These are phyloP conservation scores for Machimus atricapillus DNA, from an alignment of 2,888 invertebrate species.

Conservation along the genomic window DNA sequence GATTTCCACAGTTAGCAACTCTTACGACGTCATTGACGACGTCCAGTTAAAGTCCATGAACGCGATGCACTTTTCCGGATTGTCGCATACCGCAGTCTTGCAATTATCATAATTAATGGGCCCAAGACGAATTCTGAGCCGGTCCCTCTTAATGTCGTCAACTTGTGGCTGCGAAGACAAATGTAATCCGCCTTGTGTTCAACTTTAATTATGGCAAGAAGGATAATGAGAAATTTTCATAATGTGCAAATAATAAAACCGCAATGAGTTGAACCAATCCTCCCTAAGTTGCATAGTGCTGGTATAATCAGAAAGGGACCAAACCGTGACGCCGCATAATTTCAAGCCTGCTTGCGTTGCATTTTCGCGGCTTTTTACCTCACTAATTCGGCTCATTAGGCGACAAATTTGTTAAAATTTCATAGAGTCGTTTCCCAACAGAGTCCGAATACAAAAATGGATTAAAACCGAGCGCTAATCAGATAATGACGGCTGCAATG, in stretches of 20 bases:
- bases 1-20: background rate
- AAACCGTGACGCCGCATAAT: background rate
- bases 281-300: background rate
- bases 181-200: background rate
- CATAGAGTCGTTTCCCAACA: background rate
- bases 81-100: background rate
- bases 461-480: background rate
- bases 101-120: background rate
- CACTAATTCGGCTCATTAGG: background rate
- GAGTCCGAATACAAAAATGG: background rate
- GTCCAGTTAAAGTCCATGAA: background rate
- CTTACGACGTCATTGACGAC: background rate
- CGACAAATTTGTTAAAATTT: background rate
- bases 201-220: background rate
- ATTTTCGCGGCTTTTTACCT: background rate
- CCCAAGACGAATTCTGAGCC: background rate
- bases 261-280: background rate
- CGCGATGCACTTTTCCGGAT: background rate
- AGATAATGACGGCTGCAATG: slow-evolving; percentile 5
- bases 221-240: background rate
- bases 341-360: background rate
- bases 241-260: background rate
- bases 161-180: background rate
- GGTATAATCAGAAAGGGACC: background rate
- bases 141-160: background rate